phyloP scores from a whole-genome alignment of 2,797 vertebrate genomes.

The Lepilemur ruficaudatus region DNA sequence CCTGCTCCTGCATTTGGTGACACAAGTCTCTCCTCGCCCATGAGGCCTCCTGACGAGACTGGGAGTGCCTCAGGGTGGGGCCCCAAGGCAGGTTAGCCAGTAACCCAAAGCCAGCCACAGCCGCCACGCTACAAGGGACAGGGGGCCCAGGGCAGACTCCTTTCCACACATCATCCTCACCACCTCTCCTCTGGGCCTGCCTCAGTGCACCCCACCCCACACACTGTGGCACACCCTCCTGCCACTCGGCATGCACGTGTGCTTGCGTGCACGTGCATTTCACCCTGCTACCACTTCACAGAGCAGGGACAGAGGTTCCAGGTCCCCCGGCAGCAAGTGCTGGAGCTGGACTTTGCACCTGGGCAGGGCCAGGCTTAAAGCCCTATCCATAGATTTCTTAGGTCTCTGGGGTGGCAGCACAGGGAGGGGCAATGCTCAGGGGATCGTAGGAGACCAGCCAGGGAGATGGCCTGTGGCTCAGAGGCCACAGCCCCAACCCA shows the following conservation, averaged over 20 bases:
- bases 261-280: neutral
- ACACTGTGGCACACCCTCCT: neutral
- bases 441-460: neutral
- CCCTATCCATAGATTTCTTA: neutral
- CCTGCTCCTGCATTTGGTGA: conserved; percentile 18
- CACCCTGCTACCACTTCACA: neutral
- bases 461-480: neutral
- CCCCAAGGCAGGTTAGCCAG: neutral
- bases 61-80: neutral
- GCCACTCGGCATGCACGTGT: rapidly evolving
- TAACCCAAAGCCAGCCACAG: neutral
- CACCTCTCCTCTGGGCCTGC: neutral
- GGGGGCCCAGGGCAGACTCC: neutral
- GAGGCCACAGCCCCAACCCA: neutral
- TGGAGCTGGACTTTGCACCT: neutral
- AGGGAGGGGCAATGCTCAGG: neutral
- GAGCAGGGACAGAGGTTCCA: neutral
- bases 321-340: neutral
- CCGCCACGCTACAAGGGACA: neutral
- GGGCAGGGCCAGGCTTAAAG: neutral
- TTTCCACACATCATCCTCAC: neutral
- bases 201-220: neutral
- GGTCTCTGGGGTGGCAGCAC: neutral
- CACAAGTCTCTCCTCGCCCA: neutral
- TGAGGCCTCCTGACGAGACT: neutral